Evolutionary conservation across 1,140 invertebrate species (phyloP).

Genomic region (Drosophila persimilis): DNA sequence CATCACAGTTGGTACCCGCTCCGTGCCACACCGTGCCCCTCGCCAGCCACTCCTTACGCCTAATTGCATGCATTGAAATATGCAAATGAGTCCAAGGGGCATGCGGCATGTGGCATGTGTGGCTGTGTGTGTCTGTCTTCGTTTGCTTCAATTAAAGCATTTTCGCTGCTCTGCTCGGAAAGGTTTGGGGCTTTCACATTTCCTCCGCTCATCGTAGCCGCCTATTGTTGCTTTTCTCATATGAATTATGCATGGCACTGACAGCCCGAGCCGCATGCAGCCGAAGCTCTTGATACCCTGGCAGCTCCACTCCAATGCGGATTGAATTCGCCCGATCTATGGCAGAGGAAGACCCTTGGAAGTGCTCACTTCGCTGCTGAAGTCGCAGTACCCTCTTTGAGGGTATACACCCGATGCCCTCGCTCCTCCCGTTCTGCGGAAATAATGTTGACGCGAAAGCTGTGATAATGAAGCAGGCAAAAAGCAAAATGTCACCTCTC

Average conservation of each 20-base stretch:
- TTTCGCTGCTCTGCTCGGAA: slow-evolving; percentile 53
- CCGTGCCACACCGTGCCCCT: too few species aligned
- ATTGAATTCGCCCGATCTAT: too few species aligned
- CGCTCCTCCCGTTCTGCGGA: slow-evolving; percentile 50
- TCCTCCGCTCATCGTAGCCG: slow-evolving; percentile 61
- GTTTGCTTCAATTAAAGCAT: slow-evolving; percentile 76
- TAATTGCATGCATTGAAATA: slow-evolving; percentile 82
- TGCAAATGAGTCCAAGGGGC: slow-evolving; percentile 59
- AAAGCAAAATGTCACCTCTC: slow-evolving; percentile 67
- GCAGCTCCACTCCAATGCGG: not conserved
- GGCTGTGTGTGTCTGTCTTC: slow-evolving; percentile 9
- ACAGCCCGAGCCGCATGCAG: slow-evolving; percentile 8
- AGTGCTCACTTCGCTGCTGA: too few species aligned
- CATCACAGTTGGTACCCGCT: slow-evolving; percentile 43
- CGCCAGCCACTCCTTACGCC: slow-evolving; percentile 29
- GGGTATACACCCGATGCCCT: not conserved
- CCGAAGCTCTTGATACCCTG: not conserved
- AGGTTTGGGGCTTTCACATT: slow-evolving; percentile 69
- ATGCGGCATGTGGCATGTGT: not conserved
- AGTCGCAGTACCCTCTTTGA: too few species aligned
- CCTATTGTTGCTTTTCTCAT: slow-evolving; percentile 82
- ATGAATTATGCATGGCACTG: slow-evolving; percentile 80
- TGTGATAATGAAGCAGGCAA: slow-evolving; percentile 79
- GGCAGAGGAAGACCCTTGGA: too few species aligned
- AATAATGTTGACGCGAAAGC: slow-evolving; percentile 81